These are phyloP conservation scores for Orthonyx spaldingii DNA, from an alignment of 2,113 vertebrate genomes.

Conservation along the genomic window DNA sequence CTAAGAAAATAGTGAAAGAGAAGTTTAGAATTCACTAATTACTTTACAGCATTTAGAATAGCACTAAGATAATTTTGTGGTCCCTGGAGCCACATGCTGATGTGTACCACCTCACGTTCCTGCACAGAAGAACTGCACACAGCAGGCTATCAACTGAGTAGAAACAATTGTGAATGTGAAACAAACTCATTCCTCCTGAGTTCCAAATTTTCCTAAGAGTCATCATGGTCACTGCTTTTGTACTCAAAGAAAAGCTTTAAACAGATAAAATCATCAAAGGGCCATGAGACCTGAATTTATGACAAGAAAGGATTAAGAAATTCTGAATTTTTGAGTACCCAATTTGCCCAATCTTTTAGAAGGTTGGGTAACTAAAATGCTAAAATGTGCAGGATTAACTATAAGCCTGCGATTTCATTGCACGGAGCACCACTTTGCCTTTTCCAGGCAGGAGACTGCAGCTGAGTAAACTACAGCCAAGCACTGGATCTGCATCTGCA, in stretches of 20 bases:
- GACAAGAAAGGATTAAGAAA: neutral
- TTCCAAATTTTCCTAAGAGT: neutral
- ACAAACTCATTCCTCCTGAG: neutral
- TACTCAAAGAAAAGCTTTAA: neutral
- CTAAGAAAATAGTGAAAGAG: neutral
- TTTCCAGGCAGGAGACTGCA: neutral
- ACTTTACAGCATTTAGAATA: neutral
- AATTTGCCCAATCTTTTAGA: neutral
- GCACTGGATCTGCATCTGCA: neutral
- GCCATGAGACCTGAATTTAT: rapidly evolving
- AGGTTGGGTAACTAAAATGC: neutral
- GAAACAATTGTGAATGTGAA: neutral
- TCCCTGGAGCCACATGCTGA: neutral
- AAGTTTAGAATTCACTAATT: neutral
- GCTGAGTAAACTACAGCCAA: neutral
- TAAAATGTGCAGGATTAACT: neutral
- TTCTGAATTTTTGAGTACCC: neutral
- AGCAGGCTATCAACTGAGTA: neutral
- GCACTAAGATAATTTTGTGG: neutral
- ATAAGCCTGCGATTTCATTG: neutral
- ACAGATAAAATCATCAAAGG: neutral
- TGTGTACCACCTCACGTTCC: neutral
- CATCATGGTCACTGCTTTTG: neutral
- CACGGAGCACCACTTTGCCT: neutral
- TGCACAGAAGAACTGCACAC: neutral